Evolutionary conservation across 2,113 vertebrate genomes (phyloP).

Genomic region (Cricetomys ansorgei): DNA sequence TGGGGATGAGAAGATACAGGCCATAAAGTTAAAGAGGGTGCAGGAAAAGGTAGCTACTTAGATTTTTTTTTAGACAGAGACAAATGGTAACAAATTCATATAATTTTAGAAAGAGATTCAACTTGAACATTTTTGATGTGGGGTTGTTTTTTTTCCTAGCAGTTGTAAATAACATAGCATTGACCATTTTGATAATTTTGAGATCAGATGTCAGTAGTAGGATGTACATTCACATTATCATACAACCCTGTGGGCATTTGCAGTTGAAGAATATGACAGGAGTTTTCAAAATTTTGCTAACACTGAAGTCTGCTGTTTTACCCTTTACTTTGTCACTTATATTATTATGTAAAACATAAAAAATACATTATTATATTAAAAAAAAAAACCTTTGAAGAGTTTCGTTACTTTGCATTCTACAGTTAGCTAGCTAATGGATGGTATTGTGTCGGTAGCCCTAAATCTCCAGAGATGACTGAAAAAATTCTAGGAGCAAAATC

Average conservation of each 20-base stretch:
- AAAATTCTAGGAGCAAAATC: background rate
- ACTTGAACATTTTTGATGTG: background rate
- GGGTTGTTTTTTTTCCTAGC: background rate
- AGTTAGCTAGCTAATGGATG: background rate
- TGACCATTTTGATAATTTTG: background rate
- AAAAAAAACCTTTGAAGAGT: conserved; percentile 20
- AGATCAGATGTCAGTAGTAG: background rate
- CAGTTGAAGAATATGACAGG: background rate
- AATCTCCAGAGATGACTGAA: background rate
- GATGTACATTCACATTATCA: background rate
- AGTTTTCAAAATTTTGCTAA: background rate
- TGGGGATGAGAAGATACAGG: background rate
- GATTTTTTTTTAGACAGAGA: background rate
- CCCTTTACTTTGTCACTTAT: background rate
- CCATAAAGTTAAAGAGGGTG: background rate
- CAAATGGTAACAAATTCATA: background rate
- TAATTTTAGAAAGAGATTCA: background rate
- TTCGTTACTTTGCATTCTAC: background rate
- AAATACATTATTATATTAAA: no score
- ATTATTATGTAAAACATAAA: background rate
- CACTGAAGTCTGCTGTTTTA: background rate
- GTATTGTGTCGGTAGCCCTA: background rate
- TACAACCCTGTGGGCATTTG: background rate
- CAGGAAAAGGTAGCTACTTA: background rate
- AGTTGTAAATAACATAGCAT: background rate